Percentiles rank a stretch among this genome's conserved stretches.
Evolutionary conservation across 2,113 vertebrate species (phyloP).

Genomic region (Oncorhynchus keta): DNA sequence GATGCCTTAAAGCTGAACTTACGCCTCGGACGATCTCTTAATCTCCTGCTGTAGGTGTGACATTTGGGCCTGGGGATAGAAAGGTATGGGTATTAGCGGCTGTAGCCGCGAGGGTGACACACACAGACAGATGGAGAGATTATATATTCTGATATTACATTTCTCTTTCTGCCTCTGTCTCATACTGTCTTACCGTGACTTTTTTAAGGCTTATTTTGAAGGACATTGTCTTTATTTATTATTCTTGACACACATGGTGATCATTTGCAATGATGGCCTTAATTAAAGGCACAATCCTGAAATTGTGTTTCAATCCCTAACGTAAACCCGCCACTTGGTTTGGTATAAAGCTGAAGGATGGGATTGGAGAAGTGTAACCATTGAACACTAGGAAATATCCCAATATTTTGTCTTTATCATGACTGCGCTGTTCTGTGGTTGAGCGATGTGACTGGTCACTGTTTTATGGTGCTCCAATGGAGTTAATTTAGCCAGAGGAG

Average conservation of each 20-base stretch:
- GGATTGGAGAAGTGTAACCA: no score
- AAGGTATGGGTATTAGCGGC: not conserved
- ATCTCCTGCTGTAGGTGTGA: not conserved
- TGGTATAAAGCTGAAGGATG: no score
- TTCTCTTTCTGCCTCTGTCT: not conserved
- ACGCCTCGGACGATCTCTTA: not conserved
- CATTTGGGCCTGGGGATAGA: not conserved
- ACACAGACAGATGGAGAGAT: not conserved
- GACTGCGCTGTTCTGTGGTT: not conserved
- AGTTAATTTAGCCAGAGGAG: conserved; percentile 1
- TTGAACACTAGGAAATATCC: no score
- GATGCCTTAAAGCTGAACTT: not conserved
- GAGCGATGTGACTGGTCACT: not conserved
- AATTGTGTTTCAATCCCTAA: no score
- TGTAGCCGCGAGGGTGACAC: not conserved
- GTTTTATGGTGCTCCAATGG: not conserved
- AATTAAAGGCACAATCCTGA: no score
- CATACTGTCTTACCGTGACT: not conserved
- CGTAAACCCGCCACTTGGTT: no score
- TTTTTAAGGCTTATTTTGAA: not conserved
- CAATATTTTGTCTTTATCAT: no score
- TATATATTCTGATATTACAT: not conserved
- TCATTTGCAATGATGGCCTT: no score
- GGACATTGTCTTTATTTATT: not conserved
- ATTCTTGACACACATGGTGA: no score